Evolutionary conservation across 2,888 invertebrate genomes (phyloP).

Genomic region (Petrophora chlorosata): DNA sequence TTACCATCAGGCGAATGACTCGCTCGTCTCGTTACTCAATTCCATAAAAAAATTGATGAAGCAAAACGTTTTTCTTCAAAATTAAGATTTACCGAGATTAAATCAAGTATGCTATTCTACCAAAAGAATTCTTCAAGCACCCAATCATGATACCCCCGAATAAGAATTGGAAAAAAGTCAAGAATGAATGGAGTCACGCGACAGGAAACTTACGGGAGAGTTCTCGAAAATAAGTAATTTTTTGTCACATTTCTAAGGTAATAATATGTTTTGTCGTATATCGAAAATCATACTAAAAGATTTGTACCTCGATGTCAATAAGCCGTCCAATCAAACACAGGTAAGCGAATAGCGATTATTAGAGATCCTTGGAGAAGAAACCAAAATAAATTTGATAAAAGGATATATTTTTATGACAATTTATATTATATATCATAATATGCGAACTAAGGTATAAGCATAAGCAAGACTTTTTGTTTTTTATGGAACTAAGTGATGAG

Average conservation of each 20-base stretch:
- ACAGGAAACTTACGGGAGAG: constrained; percentile 24
- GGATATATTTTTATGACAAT: no score
- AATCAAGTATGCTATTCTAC: neutral
- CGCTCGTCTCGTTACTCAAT: no score
- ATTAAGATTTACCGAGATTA: neutral
- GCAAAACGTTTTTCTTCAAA: no score
- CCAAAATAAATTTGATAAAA: no score
- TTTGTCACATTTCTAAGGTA: no score
- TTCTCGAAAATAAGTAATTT: constrained; percentile 19
- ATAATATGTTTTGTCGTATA: no score
- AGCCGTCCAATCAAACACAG: constrained; percentile 28
- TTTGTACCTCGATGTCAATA: constrained; percentile 19
- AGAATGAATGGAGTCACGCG: constrained; percentile 23
- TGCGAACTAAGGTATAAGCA: neutral
- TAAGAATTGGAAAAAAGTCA: constrained; percentile 13
- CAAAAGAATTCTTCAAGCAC: neutral
- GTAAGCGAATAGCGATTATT: constrained; percentile 18
- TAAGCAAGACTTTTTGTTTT: no score
- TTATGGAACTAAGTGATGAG: no score
- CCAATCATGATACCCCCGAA: neutral
- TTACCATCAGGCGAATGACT: no score
- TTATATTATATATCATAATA: neutral
- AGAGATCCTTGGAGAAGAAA: constrained; percentile 9
- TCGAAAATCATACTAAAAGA: constrained; percentile 27
- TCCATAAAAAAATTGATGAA: no score